Evolutionary conservation across 2,113 vertebrate species (phyloP), one percentile per base, ranked within the genome.

Genomic region (Nanorana parkeri): DNA sequence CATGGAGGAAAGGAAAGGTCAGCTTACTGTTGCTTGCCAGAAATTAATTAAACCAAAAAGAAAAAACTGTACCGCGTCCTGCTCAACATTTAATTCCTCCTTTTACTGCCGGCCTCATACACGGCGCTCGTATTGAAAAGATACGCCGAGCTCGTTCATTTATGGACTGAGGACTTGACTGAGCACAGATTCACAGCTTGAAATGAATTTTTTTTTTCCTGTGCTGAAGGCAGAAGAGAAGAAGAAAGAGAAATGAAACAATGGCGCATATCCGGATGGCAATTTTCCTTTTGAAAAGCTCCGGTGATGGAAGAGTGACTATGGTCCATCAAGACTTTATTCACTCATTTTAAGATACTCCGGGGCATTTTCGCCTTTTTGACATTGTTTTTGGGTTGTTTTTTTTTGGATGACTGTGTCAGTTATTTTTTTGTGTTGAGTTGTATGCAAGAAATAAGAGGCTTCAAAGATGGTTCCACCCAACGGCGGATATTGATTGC

Each of bases 1-100:
- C 72, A 1, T 75, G 54, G 20, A 85, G 78, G 77, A 84, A 86
- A 85, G 4, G 58, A 86, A 88, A 81, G 63, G 68, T 85, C 88
- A 85, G 84, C 61, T 65, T 75, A 81, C 80, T 81, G 61, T 81
- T 41, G 61, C 71, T 81, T 81, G 80, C 71, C 80, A 81, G 80
- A 81, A 81, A 81, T 66, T 75, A 67, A 81, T 81, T 74, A 81
- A 80, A 66, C 55, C n/a, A n/a, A n/a, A n/a, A n/a, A n/a, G n/a
- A 74, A 81, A 81, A 80, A 74, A 58, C 1, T 66, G 58, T 67
- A 7, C 76, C 55, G 76, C 29, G 17, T 21, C 64, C 13, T 24
- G 17, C 66, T 71, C 61, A 66, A 67, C 61, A 63, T 81, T 81
- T 56, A 65, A 55, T 28, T 52, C 80, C 24, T 6, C 8, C 61